Base-by-base conservation (phyloP, 2,888 invertebrate species). In the Calameuta pallipes region DNA sequence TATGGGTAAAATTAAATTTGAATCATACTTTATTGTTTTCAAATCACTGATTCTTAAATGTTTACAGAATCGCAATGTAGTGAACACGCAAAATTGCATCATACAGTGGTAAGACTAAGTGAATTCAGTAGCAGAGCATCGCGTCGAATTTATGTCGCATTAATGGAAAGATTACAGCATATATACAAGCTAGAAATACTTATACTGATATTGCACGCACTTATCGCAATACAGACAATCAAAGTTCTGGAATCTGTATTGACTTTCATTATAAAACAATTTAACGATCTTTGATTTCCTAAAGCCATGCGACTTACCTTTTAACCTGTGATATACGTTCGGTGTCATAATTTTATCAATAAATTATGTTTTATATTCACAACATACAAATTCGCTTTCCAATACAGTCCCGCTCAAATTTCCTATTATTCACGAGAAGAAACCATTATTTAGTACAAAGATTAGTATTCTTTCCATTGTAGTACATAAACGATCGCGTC, bases 131-230 rank as follows among this genome's bases (percentile, higher is more conserved):
- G 80, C 80, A 84, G 86, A 80, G 88, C 88, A 70, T 83, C 86
- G 1, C 83, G 86, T 56, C 86, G 89, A 68, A 89, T 90, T 79
- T 89, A 88, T 75, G 82, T 87, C 70, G 86, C 87, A 11, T 75
- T 89, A 31, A 85, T 86, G 84, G 88, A 90, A 69, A 84, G 85
- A 80, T 80, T 88, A 76, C 87, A 88, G 74, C 87, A 89, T 77
- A 87, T 89, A 87, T 89, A 89, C 79, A 89, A 86, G 82, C 87
- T 89, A 76, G 89, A 89, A 83, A 86, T 89, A 81, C 82, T 89
- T 41, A 85, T 89, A 79, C 79, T 89, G 15, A 82, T 89, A 79
- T 82, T 89, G 73, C 86, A 89, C 76, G 87, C 85, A 1, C 79
- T 89, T 68, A 82, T 88, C 69, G 82, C 89, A 9, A 84, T 89